Evolutionary conservation across 2,113 vertebrate genomes (phyloP), one percentile per base, ranked within the genome.

Genomic region (Oncorhynchus clarkii): DNA sequence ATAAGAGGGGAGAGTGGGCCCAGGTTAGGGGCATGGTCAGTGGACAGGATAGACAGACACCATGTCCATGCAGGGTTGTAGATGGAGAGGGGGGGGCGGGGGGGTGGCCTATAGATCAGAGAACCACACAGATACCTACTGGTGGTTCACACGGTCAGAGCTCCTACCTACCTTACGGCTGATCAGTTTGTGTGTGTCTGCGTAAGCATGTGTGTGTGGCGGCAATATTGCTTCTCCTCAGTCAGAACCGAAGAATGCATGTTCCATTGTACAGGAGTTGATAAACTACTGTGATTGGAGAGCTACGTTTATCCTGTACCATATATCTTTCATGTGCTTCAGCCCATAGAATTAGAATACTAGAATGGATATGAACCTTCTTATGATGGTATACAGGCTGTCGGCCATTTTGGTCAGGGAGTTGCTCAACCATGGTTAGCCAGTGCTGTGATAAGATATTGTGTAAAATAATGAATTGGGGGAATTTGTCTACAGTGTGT

Each of bases 221-320:
- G 59, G 79, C 80, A 70, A 59, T 48, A 82, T 76, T 79, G 75
- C 77, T 72, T 9, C 75, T 73, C 79, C 22, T 85, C 88, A 73
- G 83, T 84, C 77, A 80, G 65, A 67, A 31, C 67, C 11, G n/a
- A 62, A 62, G 80, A 87, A 76, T 78, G 88, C 89, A 86, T 90
- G 89, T 83, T 77, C 1, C 76, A 83, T 78, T 82, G 65, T 89
- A 54, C 51, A 54, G 14, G 51, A 81, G 80, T 70, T 75, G 77
- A 76, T 76, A n/a, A 82, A 82, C 9, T 34, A 39, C 67, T 84
- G 72, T 87, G 80, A 88, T 82, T 87, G 81, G 69, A 67, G 76
- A 59, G 49, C 26, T 70, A 89, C 79, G 78, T 80, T 80, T 85
- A 87, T 86, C 67, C 78, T 84, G 72, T 72, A 80, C 74, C 82